Percentiles rank a stretch among this genome's conserved stretches.
These are phyloP conservation scores for Staurois parvus DNA, from an alignment of 2,797 vertebrate genomes.

Conservation along the genomic window DNA sequence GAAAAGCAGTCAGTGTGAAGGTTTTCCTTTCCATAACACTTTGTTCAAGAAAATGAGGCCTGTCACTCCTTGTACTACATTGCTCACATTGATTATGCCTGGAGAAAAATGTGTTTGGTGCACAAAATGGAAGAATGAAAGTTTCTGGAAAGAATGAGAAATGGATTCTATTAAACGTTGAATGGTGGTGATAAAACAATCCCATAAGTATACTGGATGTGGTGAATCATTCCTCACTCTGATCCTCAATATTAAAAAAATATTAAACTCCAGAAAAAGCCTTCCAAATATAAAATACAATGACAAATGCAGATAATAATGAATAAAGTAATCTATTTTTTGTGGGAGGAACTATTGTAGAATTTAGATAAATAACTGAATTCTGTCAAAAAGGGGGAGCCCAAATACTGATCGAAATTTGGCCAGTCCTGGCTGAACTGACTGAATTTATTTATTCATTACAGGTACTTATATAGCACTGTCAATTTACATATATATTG, in stretches of 20 bases:
- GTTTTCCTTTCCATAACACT: slow-evolving; percentile 33
- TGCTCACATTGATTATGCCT: slow-evolving; percentile 27
- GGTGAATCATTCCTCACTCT: background rate
- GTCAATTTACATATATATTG: no score
- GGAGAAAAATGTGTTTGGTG: slow-evolving; percentile 20
- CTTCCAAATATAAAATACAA: background rate
- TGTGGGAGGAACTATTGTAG: no score
- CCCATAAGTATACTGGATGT: slow-evolving; percentile 1
- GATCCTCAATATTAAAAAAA: background rate
- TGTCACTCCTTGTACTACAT: slow-evolving; percentile 31
- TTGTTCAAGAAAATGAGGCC: slow-evolving; percentile 43
- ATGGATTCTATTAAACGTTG: slow-evolving; percentile 9
- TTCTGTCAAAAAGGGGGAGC: no score
- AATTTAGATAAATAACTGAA: no score
- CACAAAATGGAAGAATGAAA: slow-evolving; percentile 32
- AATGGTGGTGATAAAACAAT: slow-evolving; percentile 8
- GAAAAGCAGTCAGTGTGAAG: slow-evolving; percentile 34
- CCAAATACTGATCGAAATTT: no score
- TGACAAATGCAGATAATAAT: background rate
- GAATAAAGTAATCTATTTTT: background rate
- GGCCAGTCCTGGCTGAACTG: no score
- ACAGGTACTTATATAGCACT: no score
- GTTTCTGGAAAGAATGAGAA: slow-evolving; percentile 26
- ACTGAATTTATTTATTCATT: no score
- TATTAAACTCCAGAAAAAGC: background rate